A percentile compares a stretch with the other conserved stretches of the same genome.
These are phyloP conservation scores for Tetranychus piercei DNA, from an alignment of 2,888 invertebrate genomes.

Conservation along the genomic window DNA sequence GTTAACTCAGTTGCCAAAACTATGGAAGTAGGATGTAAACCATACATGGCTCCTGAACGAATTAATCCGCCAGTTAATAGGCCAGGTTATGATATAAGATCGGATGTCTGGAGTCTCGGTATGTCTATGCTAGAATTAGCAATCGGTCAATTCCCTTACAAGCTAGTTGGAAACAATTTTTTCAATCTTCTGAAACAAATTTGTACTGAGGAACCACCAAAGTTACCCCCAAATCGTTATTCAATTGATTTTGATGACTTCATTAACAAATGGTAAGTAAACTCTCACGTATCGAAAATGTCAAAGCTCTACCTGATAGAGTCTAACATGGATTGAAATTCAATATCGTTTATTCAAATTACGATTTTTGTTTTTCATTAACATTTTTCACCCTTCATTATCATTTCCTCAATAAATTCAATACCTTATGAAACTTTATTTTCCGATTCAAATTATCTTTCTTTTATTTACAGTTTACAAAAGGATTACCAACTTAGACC, in stretches of 20 bases:
- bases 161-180: constrained; percentile 71
- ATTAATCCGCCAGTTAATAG: constrained; percentile 77
- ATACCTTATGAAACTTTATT: no score
- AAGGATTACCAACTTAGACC: constrained; percentile 66
- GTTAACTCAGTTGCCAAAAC: constrained; percentile 98
- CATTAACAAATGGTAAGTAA: constrained; percentile 53
- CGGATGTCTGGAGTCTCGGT: constrained; percentile 95
- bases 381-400: constrained; percentile 16
- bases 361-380: constrained; percentile 32
- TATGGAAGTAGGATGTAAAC: constrained; percentile 90
- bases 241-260: constrained; percentile 56
- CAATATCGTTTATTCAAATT: constrained; percentile 4
- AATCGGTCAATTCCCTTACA: constrained; percentile 58
- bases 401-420: neutral
- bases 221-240: constrained; percentile 56
- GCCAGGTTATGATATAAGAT: constrained; percentile 53
- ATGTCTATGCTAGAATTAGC: constrained; percentile 26
- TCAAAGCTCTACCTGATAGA: no score
- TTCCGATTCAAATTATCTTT: neutral
- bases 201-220: constrained; percentile 73
- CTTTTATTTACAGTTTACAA: constrained; percentile 45
- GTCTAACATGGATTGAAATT: neutral
- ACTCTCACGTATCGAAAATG: neutral
- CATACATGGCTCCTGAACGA: constrained; percentile 97
- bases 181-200: constrained; percentile 97